A percentile compares a stretch with the other conserved stretches of the same genome.
phyloP scores from a whole-genome alignment of 2,113 vertebrate genomes.

The Melanotaenia duboulayi region DNA sequence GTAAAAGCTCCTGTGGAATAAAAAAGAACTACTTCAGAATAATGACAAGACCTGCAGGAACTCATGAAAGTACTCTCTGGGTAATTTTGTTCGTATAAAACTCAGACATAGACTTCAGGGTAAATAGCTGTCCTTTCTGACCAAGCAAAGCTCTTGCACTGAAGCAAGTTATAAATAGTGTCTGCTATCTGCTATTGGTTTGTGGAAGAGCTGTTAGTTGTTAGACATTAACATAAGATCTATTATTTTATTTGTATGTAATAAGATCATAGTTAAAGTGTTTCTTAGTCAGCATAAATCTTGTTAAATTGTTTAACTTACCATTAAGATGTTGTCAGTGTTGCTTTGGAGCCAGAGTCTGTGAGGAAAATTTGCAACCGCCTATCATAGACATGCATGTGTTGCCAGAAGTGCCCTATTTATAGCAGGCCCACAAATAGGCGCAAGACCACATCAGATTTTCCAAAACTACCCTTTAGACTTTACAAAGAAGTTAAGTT shows the following conservation, averaged over 20 bases:
- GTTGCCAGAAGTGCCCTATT: constrained; percentile 82
- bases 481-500: constrained; percentile 31
- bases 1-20: constrained; percentile 58
- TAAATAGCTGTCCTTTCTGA: constrained; percentile 57
- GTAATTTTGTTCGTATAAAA: constrained; percentile 22
- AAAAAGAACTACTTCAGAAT: constrained; percentile 40
- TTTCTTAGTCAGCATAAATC: constrained; percentile 30
- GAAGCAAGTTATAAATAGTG: constrained; percentile 81
- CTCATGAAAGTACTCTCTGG: background rate
- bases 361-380: constrained; percentile 76
- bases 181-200: constrained; percentile 68
- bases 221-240: constrained; percentile 45
- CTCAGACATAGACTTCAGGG: constrained; percentile 39
- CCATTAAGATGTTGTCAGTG: constrained; percentile 75
- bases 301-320: constrained; percentile 65
- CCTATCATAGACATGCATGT: constrained; percentile 83
- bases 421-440: constrained; percentile 86
- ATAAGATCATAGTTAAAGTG: constrained; percentile 10
- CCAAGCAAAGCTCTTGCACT: constrained; percentile 64
- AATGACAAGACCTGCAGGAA: constrained; percentile 1
- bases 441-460: constrained; percentile 81
- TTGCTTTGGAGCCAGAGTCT: constrained; percentile 72
- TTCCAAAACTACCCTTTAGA: constrained; percentile 77
- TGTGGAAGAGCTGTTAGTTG: constrained; percentile 52
- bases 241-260: constrained; percentile 2